Percentiles rank a stretch among this genome's conserved stretches.
Evolutionary conservation across 2,797 vertebrate genomes (phyloP).

Genomic region (Onychomys leucogaster): DNA sequence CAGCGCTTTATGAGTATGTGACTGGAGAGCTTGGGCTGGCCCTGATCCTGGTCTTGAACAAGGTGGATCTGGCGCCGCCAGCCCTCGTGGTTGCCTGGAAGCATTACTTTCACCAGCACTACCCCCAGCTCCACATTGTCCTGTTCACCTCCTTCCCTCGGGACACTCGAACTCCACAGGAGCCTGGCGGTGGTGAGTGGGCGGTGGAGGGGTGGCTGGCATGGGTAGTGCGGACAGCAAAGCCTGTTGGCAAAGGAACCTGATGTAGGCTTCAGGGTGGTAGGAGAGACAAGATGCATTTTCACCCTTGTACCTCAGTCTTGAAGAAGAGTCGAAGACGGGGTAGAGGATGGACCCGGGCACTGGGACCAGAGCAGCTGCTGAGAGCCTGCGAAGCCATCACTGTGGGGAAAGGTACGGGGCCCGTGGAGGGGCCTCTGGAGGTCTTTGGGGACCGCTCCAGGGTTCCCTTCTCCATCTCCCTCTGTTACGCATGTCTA

Average conservation of each 20-base stretch:
- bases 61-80: constrained; percentile 93
- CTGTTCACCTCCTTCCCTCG: constrained; percentile 95
- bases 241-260: not conserved
- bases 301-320: constrained; percentile 84
- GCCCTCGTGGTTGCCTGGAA: constrained; percentile 94
- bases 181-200: constrained; percentile 80
- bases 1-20: constrained; percentile 93
- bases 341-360: constrained; percentile 90
- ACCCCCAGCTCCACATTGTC: constrained; percentile 91
- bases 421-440: not conserved
- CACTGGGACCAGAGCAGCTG: constrained; percentile 92
- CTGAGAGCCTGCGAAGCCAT: constrained; percentile 93
- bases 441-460: not conserved
- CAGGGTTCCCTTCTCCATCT: not conserved
- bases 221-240: not conserved
- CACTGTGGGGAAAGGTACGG: constrained; percentile 92
- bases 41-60: constrained; percentile 95
- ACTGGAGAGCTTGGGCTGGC: constrained; percentile 91
- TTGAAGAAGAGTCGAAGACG: constrained; percentile 93
- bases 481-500: not conserved
- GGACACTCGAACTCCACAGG: constrained; percentile 83
- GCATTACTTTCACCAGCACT: constrained; percentile 93
- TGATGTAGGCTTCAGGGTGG: not conserved
- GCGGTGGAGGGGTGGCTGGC: not conserved
- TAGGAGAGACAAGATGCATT: not conserved